These are phyloP conservation scores for Collichthys lucidus DNA, from an alignment of 2,113 vertebrate genomes.

Conservation along the genomic window DNA sequence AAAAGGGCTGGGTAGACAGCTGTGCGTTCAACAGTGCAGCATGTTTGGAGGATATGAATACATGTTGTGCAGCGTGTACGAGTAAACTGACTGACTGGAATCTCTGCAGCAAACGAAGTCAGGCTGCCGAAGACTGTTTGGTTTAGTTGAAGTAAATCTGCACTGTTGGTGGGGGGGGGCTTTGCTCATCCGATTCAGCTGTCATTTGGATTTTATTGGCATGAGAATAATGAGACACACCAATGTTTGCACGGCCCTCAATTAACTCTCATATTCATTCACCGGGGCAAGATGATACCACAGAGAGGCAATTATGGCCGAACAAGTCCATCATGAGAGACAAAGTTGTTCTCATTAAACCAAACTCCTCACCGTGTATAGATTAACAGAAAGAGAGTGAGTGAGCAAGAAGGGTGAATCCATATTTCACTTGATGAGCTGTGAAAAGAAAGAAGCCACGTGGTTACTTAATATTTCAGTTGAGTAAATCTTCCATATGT, in stretches of 20 bases:
- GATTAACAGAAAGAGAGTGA: slow-evolving; percentile 32
- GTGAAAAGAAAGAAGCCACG: neutral
- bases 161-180: neutral
- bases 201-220: slow-evolving; percentile 41
- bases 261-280: slow-evolving; percentile 62
- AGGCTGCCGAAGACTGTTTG: slow-evolving; percentile 16
- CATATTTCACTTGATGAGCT: slow-evolving; percentile 6
- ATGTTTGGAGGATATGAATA: slow-evolving; percentile 40
- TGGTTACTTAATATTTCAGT: slow-evolving; percentile 4
- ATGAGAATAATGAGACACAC: slow-evolving; percentile 48
- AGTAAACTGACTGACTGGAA: slow-evolving; percentile 43
- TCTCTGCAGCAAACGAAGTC: slow-evolving; percentile 40
- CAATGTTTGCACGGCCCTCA: slow-evolving; percentile 60
- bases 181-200: slow-evolving; percentile 30
- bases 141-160: slow-evolving; percentile 36
- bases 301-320: slow-evolving; percentile 57
- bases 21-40: slow-evolving; percentile 48
- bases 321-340: slow-evolving; percentile 56
- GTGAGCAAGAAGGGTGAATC: slow-evolving; percentile 9
- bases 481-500: slow-evolving; percentile 15
- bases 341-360: slow-evolving; percentile 68
- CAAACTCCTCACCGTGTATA: slow-evolving; percentile 43
- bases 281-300: slow-evolving; percentile 41
- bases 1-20: slow-evolving; percentile 19
- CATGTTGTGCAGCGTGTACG: slow-evolving; percentile 41